Evolutionary conservation across 1,140 invertebrate species (phyloP).

Genomic region (Colletes gigas): DNA sequence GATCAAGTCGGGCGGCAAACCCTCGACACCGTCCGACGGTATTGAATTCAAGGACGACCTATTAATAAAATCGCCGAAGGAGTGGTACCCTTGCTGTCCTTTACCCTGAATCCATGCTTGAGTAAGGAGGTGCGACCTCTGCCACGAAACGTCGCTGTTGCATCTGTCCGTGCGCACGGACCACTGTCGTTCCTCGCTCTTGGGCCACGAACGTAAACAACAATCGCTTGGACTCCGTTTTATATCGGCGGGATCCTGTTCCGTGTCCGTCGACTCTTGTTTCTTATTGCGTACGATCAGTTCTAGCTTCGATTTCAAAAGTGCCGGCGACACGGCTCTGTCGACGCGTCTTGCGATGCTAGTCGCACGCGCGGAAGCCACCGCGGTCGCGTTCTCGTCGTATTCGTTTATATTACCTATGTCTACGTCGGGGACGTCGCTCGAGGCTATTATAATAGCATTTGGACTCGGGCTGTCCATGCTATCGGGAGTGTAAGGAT

Average conservation of each 20-base stretch:
- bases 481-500: conserved; percentile 90
- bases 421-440: conserved; percentile 65
- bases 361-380: conserved; percentile 11
- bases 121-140: conserved; percentile 66
- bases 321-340: conserved; percentile 82
- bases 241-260: conserved; percentile 41
- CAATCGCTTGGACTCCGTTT: conserved; percentile 66
- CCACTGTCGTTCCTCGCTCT: conserved; percentile 46
- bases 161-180: conserved; percentile 68
- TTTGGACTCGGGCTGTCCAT: conserved; percentile 88
- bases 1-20: conserved; percentile 58
- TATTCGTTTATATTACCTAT: conserved; percentile 61
- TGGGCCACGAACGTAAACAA: conserved; percentile 62
- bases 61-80: conserved; percentile 51
- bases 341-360: conserved; percentile 64
- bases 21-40: conserved; percentile 50
- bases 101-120: conserved; percentile 68
- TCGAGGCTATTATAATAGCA: conserved; percentile 73
- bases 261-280: conserved; percentile 20
- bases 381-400: conserved; percentile 43
- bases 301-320: conserved; percentile 82
- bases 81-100: conserved; percentile 65
- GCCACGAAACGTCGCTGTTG: conserved; percentile 77
- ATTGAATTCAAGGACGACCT: conserved; percentile 44
- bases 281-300: conserved; percentile 68